Conservation (phyloP, 2,113 vertebrate species). For the Mohoua ochrocephala region DNA sequence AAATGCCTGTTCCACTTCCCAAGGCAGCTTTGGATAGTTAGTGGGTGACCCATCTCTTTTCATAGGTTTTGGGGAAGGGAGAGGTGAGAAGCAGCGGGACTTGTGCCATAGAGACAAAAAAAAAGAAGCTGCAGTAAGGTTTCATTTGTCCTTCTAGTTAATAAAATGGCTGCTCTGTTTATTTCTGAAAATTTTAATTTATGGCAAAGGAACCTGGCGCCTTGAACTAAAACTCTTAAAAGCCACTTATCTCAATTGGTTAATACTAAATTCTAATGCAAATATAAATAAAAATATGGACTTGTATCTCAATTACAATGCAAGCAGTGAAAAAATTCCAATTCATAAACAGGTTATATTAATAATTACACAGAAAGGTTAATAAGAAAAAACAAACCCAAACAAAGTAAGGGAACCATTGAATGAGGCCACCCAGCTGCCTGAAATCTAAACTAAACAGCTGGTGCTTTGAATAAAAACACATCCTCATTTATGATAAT, state of each 20-base stretch:
- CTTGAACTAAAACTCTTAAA: background rate
- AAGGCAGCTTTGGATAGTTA: background rate
- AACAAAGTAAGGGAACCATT: constrained; percentile 9
- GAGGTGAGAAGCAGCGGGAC: background rate
- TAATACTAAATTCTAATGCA: background rate
- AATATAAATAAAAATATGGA: background rate
- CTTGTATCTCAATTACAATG: constrained; percentile 22
- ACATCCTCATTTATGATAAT: constrained; percentile 49
- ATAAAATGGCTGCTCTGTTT: background rate
- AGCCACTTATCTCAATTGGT: background rate
- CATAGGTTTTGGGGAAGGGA: background rate
- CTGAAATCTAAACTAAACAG: constrained; percentile 6
- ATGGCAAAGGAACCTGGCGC: background rate
- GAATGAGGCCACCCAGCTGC: constrained; percentile 46
- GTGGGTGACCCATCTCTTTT: background rate
- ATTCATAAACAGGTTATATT: constrained; percentile 40
- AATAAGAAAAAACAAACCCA: constrained; percentile 35
- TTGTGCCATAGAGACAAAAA: background rate
- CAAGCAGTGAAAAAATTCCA: background rate
- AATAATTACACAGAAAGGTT: constrained; percentile 53
- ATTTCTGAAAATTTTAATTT: background rate
- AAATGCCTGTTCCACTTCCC: background rate
- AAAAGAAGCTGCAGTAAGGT: background rate
- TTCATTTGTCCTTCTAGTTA: background rate
- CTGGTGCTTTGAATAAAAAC: constrained; percentile 58